phyloP scores from a whole-genome alignment of 2,888 invertebrate species.

The Mimas tiliae region DNA sequence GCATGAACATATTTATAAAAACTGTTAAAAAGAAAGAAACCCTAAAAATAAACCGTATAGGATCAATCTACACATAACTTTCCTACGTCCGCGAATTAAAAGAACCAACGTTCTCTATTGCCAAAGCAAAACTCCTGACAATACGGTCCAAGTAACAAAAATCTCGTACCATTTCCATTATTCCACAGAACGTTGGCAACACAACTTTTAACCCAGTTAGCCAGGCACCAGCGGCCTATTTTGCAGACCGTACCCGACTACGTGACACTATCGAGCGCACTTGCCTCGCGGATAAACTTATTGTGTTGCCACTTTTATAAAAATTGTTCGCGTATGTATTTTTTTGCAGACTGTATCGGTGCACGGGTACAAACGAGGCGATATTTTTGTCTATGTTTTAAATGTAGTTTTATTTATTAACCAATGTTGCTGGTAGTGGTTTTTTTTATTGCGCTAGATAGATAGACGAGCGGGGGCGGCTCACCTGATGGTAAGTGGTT shows the following conservation, averaged over 20 bases:
- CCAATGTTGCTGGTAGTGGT: background rate
- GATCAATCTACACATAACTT: too few relatives aligned
- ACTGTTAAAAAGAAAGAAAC: too few relatives aligned
- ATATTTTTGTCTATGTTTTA: background rate
- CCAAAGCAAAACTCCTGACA: background rate
- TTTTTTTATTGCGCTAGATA: background rate
- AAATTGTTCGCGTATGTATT: constrained; percentile 10
- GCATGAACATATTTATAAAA: too few relatives aligned
- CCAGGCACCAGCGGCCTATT: constrained; percentile 45
- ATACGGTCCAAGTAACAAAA: background rate
- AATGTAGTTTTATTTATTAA: constrained; percentile 3
- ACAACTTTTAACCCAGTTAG: constrained; percentile 54
- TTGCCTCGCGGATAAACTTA: constrained; percentile 44
- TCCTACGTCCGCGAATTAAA: background rate
- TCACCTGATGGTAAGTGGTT: too few relatives aligned
- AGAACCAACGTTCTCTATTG: background rate
- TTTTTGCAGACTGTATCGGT: constrained; percentile 9
- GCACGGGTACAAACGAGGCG: background rate
- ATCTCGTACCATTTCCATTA: background rate
- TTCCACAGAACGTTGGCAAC: constrained; percentile 30
- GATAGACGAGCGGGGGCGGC: too few relatives aligned
- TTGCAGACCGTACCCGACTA: constrained; percentile 41
- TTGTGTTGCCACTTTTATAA: constrained; percentile 33
- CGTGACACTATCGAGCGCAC: constrained; percentile 48
- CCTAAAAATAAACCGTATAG: too few relatives aligned